Base-by-base conservation (phyloP, 2,888 invertebrate species). In the Scaptomyza tumidula region DNA sequence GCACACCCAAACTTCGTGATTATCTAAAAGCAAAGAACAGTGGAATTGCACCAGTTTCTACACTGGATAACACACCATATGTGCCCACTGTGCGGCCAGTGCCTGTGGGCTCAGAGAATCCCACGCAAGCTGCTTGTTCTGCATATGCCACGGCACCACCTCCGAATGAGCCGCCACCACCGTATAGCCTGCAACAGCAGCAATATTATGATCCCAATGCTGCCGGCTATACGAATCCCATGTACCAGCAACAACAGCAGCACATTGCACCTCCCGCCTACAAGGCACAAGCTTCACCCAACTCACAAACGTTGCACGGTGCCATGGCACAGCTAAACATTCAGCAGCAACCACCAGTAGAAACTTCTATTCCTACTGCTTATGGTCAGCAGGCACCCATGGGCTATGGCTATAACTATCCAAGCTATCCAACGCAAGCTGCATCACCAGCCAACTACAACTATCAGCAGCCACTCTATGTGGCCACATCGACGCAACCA, bases 1-100 rank as follows among this genome's bases (percentile, higher is more conserved):
- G 31, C 7, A 45, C 11, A 92, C 95, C 96, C 16, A 98, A 97
- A 89, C 93, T 98, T 37, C 97, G 97, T 89, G 98, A 98, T 92
- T 98, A 96, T 91, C 92, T 98, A 57, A 96, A 97, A 54, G 83
- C 89, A 0, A 89, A 90, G 56, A 91, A 54, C 5, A 55, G n/a
- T 7, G 31, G n/a, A n/a, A 31, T 93, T 39, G 39, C 52, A 27
- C 92, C 93, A 16, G 68, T 80, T 5, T 46, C 81, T 2, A 62
- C 64, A 0, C 46, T 61, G 1, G 85, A 80, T 14, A 53, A 64
- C 19, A 27, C 69, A 13, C 52, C 56, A 2, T 86, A 75, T 61
- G 85, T 95, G 55, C 95, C 95, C 0, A 93, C 94, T 1, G 93
- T 95, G 3, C 92, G 96, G 46, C 96, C 96, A 0, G 93, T 95